Evolutionary conservation across 1,140 invertebrate genomes (phyloP), one percentile per base, ranked within the genome.

Genomic region (Drosophila funebris): DNA sequence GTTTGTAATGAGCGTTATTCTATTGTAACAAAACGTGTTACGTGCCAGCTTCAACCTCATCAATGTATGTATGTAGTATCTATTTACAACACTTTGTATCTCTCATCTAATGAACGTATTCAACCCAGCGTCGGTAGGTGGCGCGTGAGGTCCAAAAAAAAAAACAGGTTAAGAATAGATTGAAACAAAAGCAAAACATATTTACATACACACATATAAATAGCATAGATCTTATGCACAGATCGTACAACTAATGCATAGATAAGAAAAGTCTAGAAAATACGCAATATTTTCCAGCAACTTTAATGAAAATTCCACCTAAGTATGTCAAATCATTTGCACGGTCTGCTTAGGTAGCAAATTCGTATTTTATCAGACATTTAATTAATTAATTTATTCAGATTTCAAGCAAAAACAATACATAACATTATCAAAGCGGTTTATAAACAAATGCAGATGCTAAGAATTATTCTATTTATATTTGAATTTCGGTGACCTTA

Each of bases 151-250:
- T 44, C 24, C 33, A 43, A 39, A 66, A 68, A 69, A n/a, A 54
- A 27, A 64, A 68, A 69, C 57, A 16, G 57, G 66, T 69, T 53
- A 53, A 69, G 66, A 53, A 69, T 62, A 43, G 14, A 52, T 16
- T 9, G 14, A 29, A 41, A 16, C 36, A 27, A 60, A 41, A 31
- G 20, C 24, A 63, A 27, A 29, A n/a, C 31, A 14, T n/a, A 52
- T 29, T 14, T 8, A 39, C 13, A 60, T 8, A 16, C 29, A 3
- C 13, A 31, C 20, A 52, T 24, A 31, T 27, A 41, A 7, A 58
- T 29, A 27, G 54, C 4, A 48, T 31, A 46, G n/a, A 60, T 20
- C 29, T 7, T n/a, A 39, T 27, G 24, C n/a, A 33, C 27, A 52
- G 60, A 39, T 62, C 36, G 20, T 48, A 48, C 22, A 20, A n/a